Percentiles rank a stretch among this genome's conserved stretches.
phyloP scores from a whole-genome alignment of 2,888 invertebrate species.

The Drosophila anomelani region DNA sequence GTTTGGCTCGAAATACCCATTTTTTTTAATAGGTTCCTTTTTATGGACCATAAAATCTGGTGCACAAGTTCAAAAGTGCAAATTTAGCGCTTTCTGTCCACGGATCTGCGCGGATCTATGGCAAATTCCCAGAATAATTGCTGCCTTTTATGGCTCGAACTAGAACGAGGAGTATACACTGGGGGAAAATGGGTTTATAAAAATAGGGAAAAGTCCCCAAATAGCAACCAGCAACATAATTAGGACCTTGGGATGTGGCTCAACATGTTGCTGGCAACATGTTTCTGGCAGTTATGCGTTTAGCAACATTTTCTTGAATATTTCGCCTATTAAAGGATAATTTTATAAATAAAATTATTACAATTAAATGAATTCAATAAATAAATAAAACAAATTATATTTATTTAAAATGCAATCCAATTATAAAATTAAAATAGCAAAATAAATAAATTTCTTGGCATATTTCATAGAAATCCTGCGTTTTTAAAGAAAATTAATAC shows the following conservation, averaged over 20 bases:
- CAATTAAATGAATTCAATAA: background rate
- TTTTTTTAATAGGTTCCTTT: background rate
- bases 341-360: background rate
- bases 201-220: background rate
- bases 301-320: background rate
- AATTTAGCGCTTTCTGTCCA: constrained; percentile 3
- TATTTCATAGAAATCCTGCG: background rate
- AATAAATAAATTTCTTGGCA: background rate
- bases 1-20: background rate
- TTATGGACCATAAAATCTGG: constrained; percentile 22
- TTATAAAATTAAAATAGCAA: background rate
- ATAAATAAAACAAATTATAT: background rate
- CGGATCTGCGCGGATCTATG: constrained; percentile 4
- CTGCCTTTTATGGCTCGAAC: constrained; percentile 27
- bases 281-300: background rate
- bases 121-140: constrained; percentile 16
- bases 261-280: background rate
- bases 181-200: background rate
- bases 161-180: constrained; percentile 21
- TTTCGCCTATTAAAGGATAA: background rate
- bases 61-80: constrained; percentile 46
- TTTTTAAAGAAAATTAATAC: background rate
- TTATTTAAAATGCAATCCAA: background rate
- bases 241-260: background rate
- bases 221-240: background rate